phyloP scores from a whole-genome alignment of 2,888 invertebrate genomes.

The Lasioglossum lativentre region DNA sequence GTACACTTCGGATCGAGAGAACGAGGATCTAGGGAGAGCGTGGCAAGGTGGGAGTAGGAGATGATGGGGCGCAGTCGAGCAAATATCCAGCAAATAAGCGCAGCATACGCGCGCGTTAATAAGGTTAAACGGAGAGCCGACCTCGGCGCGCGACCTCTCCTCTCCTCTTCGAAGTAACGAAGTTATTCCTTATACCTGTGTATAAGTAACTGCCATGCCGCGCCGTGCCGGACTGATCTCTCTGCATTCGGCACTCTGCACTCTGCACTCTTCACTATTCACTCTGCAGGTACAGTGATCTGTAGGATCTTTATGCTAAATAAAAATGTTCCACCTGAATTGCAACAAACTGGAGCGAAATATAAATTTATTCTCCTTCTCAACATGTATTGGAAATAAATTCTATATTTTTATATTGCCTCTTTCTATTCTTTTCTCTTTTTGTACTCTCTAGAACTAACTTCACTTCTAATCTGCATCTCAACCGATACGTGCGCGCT shows the following conservation, averaged over 20 bases:
- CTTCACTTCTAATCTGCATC: too few relatives aligned
- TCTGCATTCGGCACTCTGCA: background rate
- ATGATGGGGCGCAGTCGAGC: slow-evolving; percentile 50
- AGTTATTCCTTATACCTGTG: slow-evolving; percentile 70
- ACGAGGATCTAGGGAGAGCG: slow-evolving; percentile 57
- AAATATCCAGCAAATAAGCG: slow-evolving; percentile 76
- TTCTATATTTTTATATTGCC: too few relatives aligned
- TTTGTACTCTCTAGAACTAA: too few relatives aligned
- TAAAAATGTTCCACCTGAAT: too few relatives aligned
- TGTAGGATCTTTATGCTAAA: too few relatives aligned
- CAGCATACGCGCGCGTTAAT: slow-evolving; percentile 78
- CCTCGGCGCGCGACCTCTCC: slow-evolving; percentile 53
- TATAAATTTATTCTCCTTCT: too few relatives aligned
- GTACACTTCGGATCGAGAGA: slow-evolving; percentile 78
- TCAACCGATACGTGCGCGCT: too few relatives aligned
- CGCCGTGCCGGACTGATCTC: slow-evolving; percentile 48
- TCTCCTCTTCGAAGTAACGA: slow-evolving; percentile 72
- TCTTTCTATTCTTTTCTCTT: too few relatives aligned
- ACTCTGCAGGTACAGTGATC: slow-evolving; percentile 20
- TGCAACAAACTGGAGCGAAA: too few relatives aligned
- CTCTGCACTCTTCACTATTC: too few relatives aligned
- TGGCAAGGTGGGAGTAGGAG: slow-evolving; percentile 28
- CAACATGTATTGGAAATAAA: too few relatives aligned
- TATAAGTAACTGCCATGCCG: slow-evolving; percentile 65
- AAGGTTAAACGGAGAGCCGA: slow-evolving; percentile 77